Evolutionary conservation across 2,888 invertebrate species (phyloP).

Genomic region (Nymphalis polychloros): DNA sequence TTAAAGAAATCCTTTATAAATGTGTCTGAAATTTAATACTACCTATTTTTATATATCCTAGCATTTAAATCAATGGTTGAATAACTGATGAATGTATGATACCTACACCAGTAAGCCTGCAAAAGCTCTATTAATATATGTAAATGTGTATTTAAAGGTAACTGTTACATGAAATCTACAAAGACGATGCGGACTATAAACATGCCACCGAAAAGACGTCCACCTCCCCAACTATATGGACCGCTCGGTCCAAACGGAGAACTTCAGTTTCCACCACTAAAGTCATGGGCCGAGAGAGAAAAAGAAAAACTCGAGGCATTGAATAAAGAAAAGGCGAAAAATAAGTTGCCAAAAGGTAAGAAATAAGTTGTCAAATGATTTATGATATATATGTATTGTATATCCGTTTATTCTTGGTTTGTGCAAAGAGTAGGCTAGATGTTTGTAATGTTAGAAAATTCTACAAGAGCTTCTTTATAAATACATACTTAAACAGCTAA

Average conservation of each 20-base stretch:
- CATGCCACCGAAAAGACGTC: constrained; percentile 66
- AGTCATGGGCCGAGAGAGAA: constrained; percentile 68
- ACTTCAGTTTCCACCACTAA: constrained; percentile 81
- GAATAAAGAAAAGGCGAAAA: constrained; percentile 58
- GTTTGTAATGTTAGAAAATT: too few relatives aligned
- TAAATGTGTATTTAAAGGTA: constrained; percentile 50
- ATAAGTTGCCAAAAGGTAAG: constrained; percentile 64
- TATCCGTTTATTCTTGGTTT: too few relatives aligned
- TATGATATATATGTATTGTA: too few relatives aligned
- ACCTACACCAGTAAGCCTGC: too few relatives aligned
- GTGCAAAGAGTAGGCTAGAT: not conserved
- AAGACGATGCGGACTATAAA: constrained; percentile 61
- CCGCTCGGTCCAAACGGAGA: constrained; percentile 77
- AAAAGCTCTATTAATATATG: not conserved
- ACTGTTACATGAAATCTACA: constrained; percentile 60
- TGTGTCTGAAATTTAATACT: not conserved
- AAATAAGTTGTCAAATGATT: too few relatives aligned
- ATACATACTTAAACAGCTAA: too few relatives aligned
- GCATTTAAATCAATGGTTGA: not conserved
- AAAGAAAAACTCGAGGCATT: constrained; percentile 61
- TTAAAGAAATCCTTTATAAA: too few relatives aligned
- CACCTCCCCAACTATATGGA: constrained; percentile 59
- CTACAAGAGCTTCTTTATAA: too few relatives aligned
- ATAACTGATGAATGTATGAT: not conserved
- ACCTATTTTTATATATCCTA: not conserved